Conservation (phyloP, 1,140 invertebrate species). For the Agraylea sexmaculata region DNA sequence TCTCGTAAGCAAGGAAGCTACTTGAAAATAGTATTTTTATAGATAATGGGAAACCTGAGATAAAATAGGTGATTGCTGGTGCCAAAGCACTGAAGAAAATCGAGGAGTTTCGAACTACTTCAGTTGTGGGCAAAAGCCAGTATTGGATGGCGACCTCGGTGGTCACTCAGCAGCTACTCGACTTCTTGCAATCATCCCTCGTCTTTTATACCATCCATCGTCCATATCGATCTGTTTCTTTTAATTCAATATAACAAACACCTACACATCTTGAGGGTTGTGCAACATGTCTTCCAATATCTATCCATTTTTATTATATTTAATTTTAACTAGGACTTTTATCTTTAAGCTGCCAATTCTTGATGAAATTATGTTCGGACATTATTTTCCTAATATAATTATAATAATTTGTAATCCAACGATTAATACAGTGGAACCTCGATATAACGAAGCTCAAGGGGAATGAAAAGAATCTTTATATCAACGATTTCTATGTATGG, state of each 20-base stretch:
- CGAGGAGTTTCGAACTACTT: conserved; percentile 40
- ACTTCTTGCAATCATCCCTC: conserved; percentile 14
- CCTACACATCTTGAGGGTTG: not conserved
- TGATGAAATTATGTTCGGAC: too few species aligned
- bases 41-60: conserved; percentile 13
- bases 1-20: not conserved
- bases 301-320: too few species aligned
- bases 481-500: too few species aligned
- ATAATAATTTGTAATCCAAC: too few species aligned
- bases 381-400: too few species aligned
- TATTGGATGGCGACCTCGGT: conserved; percentile 29
- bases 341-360: too few species aligned
- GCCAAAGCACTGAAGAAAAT: conserved; percentile 43
- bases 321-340: too few species aligned
- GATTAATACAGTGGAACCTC: too few species aligned
- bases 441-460: too few species aligned
- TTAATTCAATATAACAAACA: conserved; percentile 19
- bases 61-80: conserved; percentile 12
- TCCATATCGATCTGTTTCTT: conserved; percentile 22
- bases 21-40: not conserved
- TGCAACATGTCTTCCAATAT: too few species aligned
- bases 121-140: conserved; percentile 32
- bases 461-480: too few species aligned
- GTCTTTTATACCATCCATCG: conserved; percentile 31
- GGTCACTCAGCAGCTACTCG: conserved; percentile 35